Evolutionary conservation across 2,797 vertebrate species (phyloP).

Genomic region (Manis pentadactyla): DNA sequence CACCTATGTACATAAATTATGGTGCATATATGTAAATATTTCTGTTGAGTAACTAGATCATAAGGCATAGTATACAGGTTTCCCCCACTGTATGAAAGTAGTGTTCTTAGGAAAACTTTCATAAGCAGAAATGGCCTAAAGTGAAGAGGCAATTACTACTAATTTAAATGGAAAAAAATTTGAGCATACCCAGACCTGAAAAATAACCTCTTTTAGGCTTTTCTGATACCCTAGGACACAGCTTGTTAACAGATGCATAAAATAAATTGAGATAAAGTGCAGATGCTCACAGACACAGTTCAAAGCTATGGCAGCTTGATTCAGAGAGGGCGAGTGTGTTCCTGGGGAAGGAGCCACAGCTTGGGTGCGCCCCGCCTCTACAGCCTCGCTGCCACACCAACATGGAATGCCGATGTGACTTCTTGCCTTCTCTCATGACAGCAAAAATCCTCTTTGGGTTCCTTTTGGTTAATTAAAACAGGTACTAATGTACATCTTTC

Average conservation of each 20-base stretch:
- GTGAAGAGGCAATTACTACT: not conserved
- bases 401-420: accelerated
- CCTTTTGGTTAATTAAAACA: not conserved
- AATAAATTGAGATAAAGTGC: not conserved
- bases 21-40: not conserved
- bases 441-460: not conserved
- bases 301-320: not conserved
- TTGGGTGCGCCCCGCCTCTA: not conserved
- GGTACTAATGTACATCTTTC: not conserved
- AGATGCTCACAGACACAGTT: not conserved
- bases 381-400: not conserved
- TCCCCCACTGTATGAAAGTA: not conserved
- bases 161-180: not conserved
- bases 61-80: not conserved
- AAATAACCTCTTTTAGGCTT: not conserved
- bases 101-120: not conserved
- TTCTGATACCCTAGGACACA: not conserved
- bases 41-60: not conserved
- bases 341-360: not conserved
- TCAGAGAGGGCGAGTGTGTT: not conserved
- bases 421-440: not conserved
- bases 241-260: not conserved
- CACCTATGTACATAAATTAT: not conserved
- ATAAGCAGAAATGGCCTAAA: not conserved
- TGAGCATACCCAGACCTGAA: not conserved